phyloP scores from a whole-genome alignment of 2,888 invertebrate genomes.

The Tetragonisca angustula region DNA sequence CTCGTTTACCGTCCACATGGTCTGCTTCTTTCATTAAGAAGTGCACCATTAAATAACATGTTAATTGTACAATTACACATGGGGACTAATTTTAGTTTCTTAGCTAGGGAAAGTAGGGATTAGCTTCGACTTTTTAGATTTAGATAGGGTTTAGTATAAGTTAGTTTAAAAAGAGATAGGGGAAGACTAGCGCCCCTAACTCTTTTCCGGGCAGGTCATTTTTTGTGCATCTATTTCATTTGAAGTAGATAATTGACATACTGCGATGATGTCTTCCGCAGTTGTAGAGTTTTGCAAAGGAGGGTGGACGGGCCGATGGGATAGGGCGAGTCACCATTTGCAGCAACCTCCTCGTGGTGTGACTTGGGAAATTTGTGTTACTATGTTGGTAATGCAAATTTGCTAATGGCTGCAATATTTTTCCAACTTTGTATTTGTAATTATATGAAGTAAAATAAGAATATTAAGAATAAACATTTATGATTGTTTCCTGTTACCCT shows the following conservation, averaged over 20 bases:
- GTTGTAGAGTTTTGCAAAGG: slow-evolving; percentile 23
- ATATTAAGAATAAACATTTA: background rate
- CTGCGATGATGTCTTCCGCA: slow-evolving; percentile 6
- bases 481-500: background rate
- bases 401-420: slow-evolving; percentile 51
- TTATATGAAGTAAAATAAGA: background rate
- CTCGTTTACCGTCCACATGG: background rate
- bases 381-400: slow-evolving; percentile 6
- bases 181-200: slow-evolving; percentile 17
- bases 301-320: slow-evolving; percentile 48
- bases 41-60: background rate
- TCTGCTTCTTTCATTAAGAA: background rate
- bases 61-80: background rate
- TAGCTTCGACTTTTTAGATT: background rate
- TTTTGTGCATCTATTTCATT: background rate
- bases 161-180: slow-evolving; percentile 1
- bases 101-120: background rate
- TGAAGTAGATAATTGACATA: background rate
- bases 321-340: slow-evolving; percentile 57
- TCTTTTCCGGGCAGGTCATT: slow-evolving; percentile 38
- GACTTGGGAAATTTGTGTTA: slow-evolving; percentile 56
- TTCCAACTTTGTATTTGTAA: background rate
- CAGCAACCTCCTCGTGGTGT: slow-evolving; percentile 65
- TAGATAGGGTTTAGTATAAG: background rate
- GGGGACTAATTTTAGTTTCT: background rate